These are phyloP conservation scores for Bovichtus diacanthus DNA, from an alignment of 2,797 vertebrate species.

Conservation along the genomic window DNA sequence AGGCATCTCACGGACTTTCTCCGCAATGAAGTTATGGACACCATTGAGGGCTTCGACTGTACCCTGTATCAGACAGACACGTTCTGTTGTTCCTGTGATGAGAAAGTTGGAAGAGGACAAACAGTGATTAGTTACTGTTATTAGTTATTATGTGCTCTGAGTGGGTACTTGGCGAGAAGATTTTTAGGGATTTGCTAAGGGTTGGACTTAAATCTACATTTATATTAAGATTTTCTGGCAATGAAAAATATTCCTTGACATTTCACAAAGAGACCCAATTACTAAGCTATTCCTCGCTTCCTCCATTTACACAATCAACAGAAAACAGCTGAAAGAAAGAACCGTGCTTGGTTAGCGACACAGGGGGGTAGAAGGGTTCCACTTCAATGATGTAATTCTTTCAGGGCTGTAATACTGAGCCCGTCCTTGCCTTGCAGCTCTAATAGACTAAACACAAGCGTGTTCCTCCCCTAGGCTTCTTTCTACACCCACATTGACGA, in stretches of 20 bases:
- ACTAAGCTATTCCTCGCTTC: slow-evolving; percentile 57
- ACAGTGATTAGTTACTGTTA: slow-evolving; percentile 47
- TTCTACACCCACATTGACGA: slow-evolving; percentile 74
- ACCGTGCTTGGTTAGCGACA: slow-evolving; percentile 66
- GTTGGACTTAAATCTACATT: slow-evolving; percentile 41
- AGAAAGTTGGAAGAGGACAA: slow-evolving; percentile 44
- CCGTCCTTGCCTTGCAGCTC: slow-evolving; percentile 66
- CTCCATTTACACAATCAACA: slow-evolving; percentile 72
- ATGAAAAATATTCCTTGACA: slow-evolving; percentile 55
- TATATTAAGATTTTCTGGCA: slow-evolving; percentile 49
- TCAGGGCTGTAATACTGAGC: slow-evolving; percentile 65
- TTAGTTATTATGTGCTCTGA: slow-evolving; percentile 14
- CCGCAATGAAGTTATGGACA: slow-evolving; percentile 98
- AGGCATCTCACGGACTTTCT: slow-evolving; percentile 99
- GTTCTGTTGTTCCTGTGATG: slow-evolving; percentile 94
- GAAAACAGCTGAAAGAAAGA: slow-evolving; percentile 77
- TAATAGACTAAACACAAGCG: slow-evolving; percentile 75
- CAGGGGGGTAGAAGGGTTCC: slow-evolving; percentile 68
- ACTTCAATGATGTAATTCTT: slow-evolving; percentile 81
- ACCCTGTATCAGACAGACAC: slow-evolving; percentile 99
- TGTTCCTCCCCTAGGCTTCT: slow-evolving; percentile 71
- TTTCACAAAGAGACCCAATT: slow-evolving; percentile 62
- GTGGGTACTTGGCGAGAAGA: slow-evolving; percentile 31
- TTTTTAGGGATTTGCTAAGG: slow-evolving; percentile 41
- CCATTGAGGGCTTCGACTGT: slow-evolving; percentile 98